These are phyloP conservation scores for Oreotragus oreotragus DNA, from an alignment of 2,113 vertebrate species.

Conservation along the genomic window DNA sequence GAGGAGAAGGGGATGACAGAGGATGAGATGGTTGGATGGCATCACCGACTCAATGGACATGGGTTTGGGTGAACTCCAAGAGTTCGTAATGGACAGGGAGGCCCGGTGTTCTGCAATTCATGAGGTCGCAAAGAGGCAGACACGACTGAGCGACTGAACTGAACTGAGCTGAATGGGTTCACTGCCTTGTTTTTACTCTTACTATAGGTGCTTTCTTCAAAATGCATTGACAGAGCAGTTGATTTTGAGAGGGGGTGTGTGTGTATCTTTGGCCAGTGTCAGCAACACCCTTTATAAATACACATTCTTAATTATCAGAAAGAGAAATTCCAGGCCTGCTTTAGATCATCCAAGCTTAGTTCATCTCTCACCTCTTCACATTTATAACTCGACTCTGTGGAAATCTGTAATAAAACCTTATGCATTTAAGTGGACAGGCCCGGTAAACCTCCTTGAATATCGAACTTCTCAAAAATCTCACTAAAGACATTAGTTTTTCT, in stretches of 20 bases:
- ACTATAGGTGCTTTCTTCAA: neutral
- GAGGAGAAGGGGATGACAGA: no score
- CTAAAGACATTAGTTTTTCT: neutral
- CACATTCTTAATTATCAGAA: neutral
- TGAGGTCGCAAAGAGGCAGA: no score
- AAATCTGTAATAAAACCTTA: neutral
- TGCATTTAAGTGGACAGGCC: neutral
- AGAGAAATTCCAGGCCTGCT: neutral
- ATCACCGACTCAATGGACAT: no score
- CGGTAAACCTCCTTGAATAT: neutral
- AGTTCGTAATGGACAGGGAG: no score
- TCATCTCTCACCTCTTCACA: neutral
- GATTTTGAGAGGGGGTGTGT: neutral
- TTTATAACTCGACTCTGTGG: neutral
- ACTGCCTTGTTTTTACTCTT: neutral
- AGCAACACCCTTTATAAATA: neutral
- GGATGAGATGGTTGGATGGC: no score
- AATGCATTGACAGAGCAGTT: neutral
- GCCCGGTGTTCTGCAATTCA: no score
- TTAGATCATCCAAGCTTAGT: neutral
- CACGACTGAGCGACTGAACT: fast-evolving
- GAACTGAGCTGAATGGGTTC: neutral
- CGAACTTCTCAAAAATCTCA: neutral
- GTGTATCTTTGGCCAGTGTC: neutral
- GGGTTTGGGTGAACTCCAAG: no score